Evolutionary conservation across 2,113 vertebrate species (phyloP), one percentile per base, ranked within the genome.

Genomic region (Guaruba guarouba): DNA sequence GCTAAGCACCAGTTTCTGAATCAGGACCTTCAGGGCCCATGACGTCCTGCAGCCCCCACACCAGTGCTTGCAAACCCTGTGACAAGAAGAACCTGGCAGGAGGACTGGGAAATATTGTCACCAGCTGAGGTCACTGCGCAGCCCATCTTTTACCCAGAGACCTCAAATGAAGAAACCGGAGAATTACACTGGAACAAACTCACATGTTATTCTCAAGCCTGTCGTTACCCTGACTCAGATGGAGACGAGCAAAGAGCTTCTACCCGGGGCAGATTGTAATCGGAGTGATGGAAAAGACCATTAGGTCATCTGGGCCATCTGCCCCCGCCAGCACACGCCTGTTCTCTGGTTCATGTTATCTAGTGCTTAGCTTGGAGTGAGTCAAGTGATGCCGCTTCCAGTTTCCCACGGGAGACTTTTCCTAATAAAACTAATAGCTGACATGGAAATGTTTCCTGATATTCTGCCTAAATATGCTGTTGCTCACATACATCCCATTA

Each of bases 271-370:
- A 59, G 86, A 87, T 81, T 69, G 68, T 51, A 83, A 86, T 71
- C n/a, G 1, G 44, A 91, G 74, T 49, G 93, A 96, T 92, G 95
- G 94, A 97, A 96, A 92, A 91, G 96, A 90, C 90, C 95, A 93
- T 97, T 41, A 97, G 92, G 94, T 97, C 97, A 97, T 96, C 94
- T 64, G 82, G 88, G 86, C 90, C 95, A 95, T 84, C 93, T 80
- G 87, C 81, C 92, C 88, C 78, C 14, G 0, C 79, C 91, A 67
- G 41, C 11, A 64, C 88, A 87, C 4, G 80, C 92, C 96, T 95
- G 41, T 62, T 88, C 88, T 61, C 95, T 94, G 89, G 92, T 73
- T 70, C 49, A 11, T 95, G 94, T 92, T 97, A 96, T 96, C 97
- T 96, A 14, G 44, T 64, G 69, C 92, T 94, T n/a, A 71, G 78